Percentiles rank a stretch among this genome's conserved stretches.
These are phyloP conservation scores for Plectropomus leopardus DNA, from an alignment of 2,113 vertebrate species.

Conservation along the genomic window DNA sequence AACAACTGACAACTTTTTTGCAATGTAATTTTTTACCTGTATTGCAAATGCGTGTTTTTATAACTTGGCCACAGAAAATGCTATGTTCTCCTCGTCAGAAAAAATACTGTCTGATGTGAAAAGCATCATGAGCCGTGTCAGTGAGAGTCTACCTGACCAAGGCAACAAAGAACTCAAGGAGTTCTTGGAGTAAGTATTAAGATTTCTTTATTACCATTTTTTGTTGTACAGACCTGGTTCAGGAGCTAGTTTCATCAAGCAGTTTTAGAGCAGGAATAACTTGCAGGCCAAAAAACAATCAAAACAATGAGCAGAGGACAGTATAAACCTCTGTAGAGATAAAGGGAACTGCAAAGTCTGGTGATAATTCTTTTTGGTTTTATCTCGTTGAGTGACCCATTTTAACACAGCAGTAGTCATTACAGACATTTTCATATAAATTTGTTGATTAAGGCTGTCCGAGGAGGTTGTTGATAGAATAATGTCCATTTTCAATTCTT, in stretches of 20 bases:
- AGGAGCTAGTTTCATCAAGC: too few species aligned
- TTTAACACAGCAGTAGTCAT: too few species aligned
- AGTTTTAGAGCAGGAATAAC: too few species aligned
- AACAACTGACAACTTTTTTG: neutral
- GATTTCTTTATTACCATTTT: neutral
- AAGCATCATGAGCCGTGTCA: neutral
- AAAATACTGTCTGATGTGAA: constrained; percentile 20
- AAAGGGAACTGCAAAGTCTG: neutral
- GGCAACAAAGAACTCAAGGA: constrained; percentile 7
- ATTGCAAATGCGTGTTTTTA: neutral
- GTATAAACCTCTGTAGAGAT: neutral
- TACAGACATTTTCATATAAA: too few species aligned
- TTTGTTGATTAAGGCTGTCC: too few species aligned
- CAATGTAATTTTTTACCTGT: neutral
- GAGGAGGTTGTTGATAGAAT: neutral
- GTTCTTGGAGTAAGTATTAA: constrained; percentile 40
- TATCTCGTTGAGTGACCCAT: too few species aligned
- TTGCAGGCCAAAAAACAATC: too few species aligned
- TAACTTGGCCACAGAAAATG: neutral
- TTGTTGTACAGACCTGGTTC: too few species aligned
- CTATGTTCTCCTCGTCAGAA: too few species aligned
- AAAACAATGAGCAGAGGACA: too few species aligned
- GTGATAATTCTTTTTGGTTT: neutral
- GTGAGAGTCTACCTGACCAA: neutral
- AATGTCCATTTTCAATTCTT: neutral